Conservation (phyloP, 2,113 vertebrate genomes). For the Salvator merianae region DNA sequence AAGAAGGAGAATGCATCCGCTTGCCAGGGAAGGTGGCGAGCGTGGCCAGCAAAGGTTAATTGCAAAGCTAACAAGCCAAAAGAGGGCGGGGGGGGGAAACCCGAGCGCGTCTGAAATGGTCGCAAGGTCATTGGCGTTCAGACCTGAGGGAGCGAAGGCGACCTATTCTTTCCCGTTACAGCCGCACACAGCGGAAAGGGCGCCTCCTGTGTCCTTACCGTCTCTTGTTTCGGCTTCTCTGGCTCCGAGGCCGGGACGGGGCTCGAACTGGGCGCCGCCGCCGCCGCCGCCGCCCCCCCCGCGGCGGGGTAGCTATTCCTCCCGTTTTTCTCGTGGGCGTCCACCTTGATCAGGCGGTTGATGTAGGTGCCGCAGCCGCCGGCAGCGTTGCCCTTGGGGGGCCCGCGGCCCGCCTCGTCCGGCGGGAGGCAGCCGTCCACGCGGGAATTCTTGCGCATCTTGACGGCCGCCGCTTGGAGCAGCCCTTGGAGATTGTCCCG, state of each 20-base stretch:
- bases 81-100: too few relatives aligned
- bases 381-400: conserved; percentile 62
- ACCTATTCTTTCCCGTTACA: too few relatives aligned
- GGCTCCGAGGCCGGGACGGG: conserved; percentile 64
- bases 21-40: background rate
- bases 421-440: conserved; percentile 70
- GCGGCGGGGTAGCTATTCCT: conserved; percentile 73
- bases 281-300: too few relatives aligned
- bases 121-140: too few relatives aligned
- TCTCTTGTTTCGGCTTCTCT: conserved; percentile 81
- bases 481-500: conserved; percentile 84
- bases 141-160: too few relatives aligned
- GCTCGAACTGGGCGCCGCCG: background rate
- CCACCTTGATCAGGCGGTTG: conserved; percentile 94
- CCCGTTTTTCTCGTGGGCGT: conserved; percentile 84
- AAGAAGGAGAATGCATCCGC: too few relatives aligned
- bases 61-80: too few relatives aligned
- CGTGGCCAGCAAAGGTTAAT: conserved; percentile 19
- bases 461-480: conserved; percentile 79
- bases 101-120: too few relatives aligned
- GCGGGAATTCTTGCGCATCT: conserved; percentile 86
- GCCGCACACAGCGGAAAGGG: background rate
- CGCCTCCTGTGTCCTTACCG: conserved; percentile 73
- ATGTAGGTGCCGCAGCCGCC: conserved; percentile 88
- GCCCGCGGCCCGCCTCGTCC: conserved; percentile 68